Percentiles rank a stretch among this genome's conserved stretches.
These are phyloP conservation scores for Physocephala rufipes DNA, from an alignment of 2,888 invertebrate genomes.

Conservation along the genomic window DNA sequence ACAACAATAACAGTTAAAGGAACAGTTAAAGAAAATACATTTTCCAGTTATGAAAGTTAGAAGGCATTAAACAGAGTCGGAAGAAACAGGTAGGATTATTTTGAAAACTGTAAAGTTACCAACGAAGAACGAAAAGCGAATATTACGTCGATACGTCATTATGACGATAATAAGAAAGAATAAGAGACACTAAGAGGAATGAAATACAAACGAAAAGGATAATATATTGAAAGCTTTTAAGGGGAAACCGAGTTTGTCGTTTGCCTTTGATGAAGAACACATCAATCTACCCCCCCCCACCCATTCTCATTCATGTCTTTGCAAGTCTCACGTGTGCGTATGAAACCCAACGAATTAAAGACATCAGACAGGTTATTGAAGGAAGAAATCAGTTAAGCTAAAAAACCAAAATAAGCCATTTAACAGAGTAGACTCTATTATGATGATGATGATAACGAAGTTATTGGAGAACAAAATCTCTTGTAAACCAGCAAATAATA, in stretches of 20 bases:
- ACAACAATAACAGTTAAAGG: not conserved
- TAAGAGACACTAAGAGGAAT: conserved; percentile 9
- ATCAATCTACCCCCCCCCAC: too few species aligned
- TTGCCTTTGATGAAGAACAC: not conserved
- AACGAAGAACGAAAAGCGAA: conserved; percentile 1
- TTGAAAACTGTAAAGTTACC: conserved; percentile 21
- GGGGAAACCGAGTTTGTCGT: not conserved
- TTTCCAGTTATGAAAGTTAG: conserved; percentile 39
- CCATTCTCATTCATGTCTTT: too few species aligned
- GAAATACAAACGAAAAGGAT: not conserved
- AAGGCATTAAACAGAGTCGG: not conserved
- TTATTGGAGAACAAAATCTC: conserved; percentile 59
- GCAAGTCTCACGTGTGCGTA: too few species aligned
- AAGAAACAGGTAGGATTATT: conserved; percentile 12
- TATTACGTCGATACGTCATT: too few species aligned
- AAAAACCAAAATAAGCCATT: conserved; percentile 42
- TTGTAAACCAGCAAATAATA: conserved; percentile 61
- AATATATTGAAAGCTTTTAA: not conserved
- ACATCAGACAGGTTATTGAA: not conserved
- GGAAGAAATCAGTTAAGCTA: conserved; percentile 5
- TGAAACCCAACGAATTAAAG: too few species aligned
- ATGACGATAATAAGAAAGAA: conserved; percentile 1
- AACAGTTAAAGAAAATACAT: too few species aligned
- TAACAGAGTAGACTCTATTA: not conserved
- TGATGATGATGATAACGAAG: conserved; percentile 43